A percentile compares a stretch with the other conserved stretches of the same genome.
Evolutionary conservation across 2,113 vertebrate species (phyloP).

Genomic region (Candoia aspera): DNA sequence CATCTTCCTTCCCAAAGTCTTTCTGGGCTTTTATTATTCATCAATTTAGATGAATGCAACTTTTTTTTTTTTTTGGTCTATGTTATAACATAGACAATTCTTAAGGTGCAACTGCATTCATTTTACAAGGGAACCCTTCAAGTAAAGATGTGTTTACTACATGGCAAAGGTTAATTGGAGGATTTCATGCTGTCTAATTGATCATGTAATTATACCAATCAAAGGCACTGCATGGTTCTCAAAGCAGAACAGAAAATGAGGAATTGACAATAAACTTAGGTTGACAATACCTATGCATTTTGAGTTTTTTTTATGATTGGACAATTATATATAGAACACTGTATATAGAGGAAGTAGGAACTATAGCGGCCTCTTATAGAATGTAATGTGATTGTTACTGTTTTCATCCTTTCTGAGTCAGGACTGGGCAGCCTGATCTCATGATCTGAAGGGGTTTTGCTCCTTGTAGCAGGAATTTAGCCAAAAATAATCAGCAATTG

Average conservation of each 20-base stretch:
- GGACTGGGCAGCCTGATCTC: slow-evolving; percentile 4
- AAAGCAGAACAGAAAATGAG: slow-evolving; percentile 27
- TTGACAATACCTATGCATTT: background rate
- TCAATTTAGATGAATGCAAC: background rate
- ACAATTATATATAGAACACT: background rate
- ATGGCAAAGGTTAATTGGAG: slow-evolving; percentile 29
- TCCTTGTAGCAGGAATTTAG: background rate
- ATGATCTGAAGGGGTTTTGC: background rate
- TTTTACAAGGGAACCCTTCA: slow-evolving; percentile 21
- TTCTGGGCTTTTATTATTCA: slow-evolving; percentile 18
- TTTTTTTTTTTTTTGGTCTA: background rate
- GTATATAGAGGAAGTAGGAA: slow-evolving; percentile 12
- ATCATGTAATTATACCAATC: slow-evolving; percentile 18
- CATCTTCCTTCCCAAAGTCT: slow-evolving; percentile 13
- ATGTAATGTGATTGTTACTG: background rate
- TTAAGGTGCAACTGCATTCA: slow-evolving; percentile 30
- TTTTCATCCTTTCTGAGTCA: slow-evolving; percentile 39
- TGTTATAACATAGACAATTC: background rate
- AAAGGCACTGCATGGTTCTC: slow-evolving; percentile 29
- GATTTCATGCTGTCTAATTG: slow-evolving; percentile 4
- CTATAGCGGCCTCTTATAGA: slow-evolving; percentile 17
- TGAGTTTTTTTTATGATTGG: slow-evolving; percentile 15
- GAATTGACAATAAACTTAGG: slow-evolving; percentile 25
- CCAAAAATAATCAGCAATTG: slow-evolving; percentile 7
- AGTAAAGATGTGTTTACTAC: slow-evolving; percentile 19